phyloP scores from a whole-genome alignment of 2,113 vertebrate species.

The Dendropsophus ebraccatus region DNA sequence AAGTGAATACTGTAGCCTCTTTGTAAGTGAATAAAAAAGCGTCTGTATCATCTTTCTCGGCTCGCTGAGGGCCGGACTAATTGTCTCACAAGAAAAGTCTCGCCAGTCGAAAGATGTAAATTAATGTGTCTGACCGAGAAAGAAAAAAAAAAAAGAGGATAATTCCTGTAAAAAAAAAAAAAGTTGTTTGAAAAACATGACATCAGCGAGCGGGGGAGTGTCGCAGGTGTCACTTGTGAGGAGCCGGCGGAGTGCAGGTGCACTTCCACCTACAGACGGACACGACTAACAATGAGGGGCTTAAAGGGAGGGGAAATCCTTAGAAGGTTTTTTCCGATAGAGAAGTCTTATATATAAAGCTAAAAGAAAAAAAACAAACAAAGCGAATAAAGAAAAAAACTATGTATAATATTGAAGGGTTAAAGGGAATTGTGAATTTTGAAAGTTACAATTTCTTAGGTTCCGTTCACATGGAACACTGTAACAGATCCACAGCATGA shows the following conservation, averaged over 20 bases:
- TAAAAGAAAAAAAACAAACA: background rate
- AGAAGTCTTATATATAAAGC: background rate
- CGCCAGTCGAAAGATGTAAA: slow-evolving; percentile 41
- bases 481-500: too few relatives aligned
- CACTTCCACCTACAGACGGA: slow-evolving; percentile 2
- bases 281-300: background rate
- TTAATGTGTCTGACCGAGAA: slow-evolving; percentile 37
- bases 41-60: slow-evolving; percentile 40
- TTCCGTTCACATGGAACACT: too few relatives aligned
- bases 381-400: too few relatives aligned
- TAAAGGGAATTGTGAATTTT: too few relatives aligned
- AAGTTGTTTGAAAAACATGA: slow-evolving; percentile 38
- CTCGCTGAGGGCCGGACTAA: slow-evolving; percentile 21
- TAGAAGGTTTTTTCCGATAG: background rate
- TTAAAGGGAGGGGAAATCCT: background rate
- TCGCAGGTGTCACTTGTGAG: slow-evolving; percentile 6
- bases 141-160: slow-evolving; percentile 1
- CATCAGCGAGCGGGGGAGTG: background rate
- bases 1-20: slow-evolving; percentile 30
- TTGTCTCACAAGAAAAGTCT: slow-evolving; percentile 52
- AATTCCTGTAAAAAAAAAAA: slow-evolving; percentile 42
- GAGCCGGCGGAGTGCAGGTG: background rate
- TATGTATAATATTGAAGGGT: too few relatives aligned
- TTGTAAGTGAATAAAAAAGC: slow-evolving; percentile 45
- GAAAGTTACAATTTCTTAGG: too few relatives aligned